Percentiles rank a stretch among this genome's conserved stretches.
These are phyloP conservation scores for Hemithea aestivaria DNA, from an alignment of 2,888 invertebrate species.

Conservation along the genomic window DNA sequence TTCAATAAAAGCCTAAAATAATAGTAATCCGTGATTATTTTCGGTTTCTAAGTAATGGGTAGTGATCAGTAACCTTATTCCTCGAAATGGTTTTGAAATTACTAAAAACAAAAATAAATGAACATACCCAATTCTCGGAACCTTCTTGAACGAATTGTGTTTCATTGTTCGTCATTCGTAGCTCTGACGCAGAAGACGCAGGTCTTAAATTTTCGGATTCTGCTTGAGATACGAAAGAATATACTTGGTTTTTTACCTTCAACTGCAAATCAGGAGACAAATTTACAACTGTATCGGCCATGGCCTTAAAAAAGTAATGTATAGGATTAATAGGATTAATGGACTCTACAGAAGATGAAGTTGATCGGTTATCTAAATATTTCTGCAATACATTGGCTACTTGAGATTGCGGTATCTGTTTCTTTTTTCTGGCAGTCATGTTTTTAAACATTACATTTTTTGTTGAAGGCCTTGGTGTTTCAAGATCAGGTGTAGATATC, in stretches of 20 bases:
- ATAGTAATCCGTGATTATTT: too few species aligned
- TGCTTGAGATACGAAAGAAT: conserved; percentile 10
- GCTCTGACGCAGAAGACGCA: conserved; percentile 1
- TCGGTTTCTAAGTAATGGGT: too few species aligned
- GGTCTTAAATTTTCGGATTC: conserved; percentile 8
- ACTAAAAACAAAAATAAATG: too few species aligned
- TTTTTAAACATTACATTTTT: conserved; percentile 5
- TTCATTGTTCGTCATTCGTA: conserved; percentile 1
- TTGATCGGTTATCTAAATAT: conserved; percentile 10
- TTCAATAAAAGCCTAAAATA: too few species aligned
- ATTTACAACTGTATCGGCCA: conserved; percentile 11
- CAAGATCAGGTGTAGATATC: conserved; percentile 1
- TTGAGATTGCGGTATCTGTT: neutral
- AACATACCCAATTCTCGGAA: conserved; percentile 1
- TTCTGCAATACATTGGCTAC: conserved; percentile 6
- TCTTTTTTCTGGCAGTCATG: conserved; percentile 4
- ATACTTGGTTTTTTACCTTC: conserved; percentile 13
- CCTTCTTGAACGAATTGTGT: conserved; percentile 1
- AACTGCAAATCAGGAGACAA: conserved; percentile 13
- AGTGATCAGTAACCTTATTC: too few species aligned
- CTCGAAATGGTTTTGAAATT: too few species aligned
- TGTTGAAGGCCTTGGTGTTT: conserved; percentile 1
- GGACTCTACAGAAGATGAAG: conserved; percentile 6
- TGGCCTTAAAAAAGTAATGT: conserved; percentile 12
- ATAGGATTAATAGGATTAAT: conserved; percentile 4